phyloP scores from a whole-genome alignment of 2,888 invertebrate species.

The Amorpha juglandis region DNA sequence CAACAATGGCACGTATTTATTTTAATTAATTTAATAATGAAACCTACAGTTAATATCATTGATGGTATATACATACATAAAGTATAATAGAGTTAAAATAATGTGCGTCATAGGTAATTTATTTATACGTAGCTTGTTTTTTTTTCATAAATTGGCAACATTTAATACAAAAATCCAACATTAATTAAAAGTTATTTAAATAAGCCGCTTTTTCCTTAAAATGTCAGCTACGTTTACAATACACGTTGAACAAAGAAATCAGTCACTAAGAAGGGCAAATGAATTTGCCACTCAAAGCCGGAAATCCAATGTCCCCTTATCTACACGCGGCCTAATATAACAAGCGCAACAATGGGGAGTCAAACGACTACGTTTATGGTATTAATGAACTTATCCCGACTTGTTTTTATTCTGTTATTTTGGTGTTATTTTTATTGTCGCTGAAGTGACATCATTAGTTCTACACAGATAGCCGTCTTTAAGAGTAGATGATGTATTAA shows the following conservation, averaged over 20 bases:
- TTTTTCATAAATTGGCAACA: no score
- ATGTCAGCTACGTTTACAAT: constrained; percentile 41
- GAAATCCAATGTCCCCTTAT: constrained; percentile 52
- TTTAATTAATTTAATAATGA: no score
- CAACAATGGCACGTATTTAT: no score
- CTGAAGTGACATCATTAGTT: constrained; percentile 25
- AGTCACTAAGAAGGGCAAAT: constrained; percentile 51
- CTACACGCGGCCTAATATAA: constrained; percentile 54
- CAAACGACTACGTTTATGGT: constrained; percentile 59
- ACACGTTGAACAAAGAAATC: constrained; percentile 48
- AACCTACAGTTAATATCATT: no score
- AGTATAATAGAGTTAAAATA: no score
- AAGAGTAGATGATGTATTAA: no score
- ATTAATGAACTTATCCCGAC: constrained; percentile 65
- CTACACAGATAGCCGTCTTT: no score
- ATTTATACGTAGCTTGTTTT: no score
- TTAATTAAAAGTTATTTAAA: no score
- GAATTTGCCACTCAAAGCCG: constrained; percentile 46
- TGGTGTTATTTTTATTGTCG: constrained; percentile 60
- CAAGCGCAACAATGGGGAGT: constrained; percentile 53
- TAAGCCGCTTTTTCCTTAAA: constrained; percentile 22
- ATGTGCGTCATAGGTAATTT: no score
- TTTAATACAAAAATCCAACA: no score
- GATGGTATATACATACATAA: no score
- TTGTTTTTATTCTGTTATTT: constrained; percentile 57